Conservation (phyloP, 2,113 vertebrate species). For the Menura novaehollandiae region DNA sequence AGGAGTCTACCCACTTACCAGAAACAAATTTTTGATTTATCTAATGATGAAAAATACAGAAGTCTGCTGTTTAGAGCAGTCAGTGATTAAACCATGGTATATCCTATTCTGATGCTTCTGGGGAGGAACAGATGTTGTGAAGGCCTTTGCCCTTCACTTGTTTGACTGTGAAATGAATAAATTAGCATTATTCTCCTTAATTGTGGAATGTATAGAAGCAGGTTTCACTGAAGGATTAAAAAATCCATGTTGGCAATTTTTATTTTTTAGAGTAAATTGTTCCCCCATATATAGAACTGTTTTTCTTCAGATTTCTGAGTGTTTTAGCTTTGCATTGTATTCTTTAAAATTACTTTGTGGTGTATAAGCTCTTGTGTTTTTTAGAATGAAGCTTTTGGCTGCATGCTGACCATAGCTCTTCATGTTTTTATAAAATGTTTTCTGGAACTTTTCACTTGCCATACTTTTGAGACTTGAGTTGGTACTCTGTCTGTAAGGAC, state of each 20-base stretch:
- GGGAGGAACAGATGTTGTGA: background rate
- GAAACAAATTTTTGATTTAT: background rate
- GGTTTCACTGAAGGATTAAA: background rate
- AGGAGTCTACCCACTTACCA: background rate
- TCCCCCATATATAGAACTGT: background rate
- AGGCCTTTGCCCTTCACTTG: background rate
- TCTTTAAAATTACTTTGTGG: background rate
- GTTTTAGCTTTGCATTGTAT: background rate
- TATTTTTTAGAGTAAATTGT: background rate
- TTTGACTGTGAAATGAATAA: background rate
- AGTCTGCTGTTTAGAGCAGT: background rate
- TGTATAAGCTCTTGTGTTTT: background rate
- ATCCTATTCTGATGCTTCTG: background rate
- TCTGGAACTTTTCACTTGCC: background rate
- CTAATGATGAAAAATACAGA: background rate
- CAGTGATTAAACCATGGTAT: background rate
- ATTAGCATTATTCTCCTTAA: background rate
- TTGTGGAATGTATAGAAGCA: background rate
- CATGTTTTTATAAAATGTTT: background rate
- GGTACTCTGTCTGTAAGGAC: background rate
- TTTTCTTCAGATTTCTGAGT: background rate
- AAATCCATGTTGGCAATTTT: background rate
- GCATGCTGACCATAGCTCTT: background rate
- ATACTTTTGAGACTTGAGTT: background rate
- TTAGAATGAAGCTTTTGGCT: background rate